Base-by-base conservation (phyloP, 2,113 vertebrate species). In the Zosterops hypoxanthus region DNA sequence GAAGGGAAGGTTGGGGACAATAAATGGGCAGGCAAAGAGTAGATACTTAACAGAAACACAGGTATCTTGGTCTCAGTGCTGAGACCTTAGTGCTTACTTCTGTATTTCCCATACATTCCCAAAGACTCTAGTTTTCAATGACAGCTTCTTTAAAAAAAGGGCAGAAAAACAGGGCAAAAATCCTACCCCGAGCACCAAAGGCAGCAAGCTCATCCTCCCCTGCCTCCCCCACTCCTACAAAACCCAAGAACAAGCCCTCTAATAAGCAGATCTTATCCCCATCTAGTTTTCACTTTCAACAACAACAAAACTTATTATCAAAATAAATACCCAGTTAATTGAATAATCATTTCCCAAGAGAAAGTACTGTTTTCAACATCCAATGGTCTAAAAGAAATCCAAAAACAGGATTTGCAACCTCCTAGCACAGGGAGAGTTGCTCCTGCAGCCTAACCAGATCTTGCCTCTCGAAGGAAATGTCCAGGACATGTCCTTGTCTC, bases 291-390 rank as follows among this genome's bases (percentile, higher is more conserved):
- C 42, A 52, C 47, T 93, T 88, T 85, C 70, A 76, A 56, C 66
- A 61, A 49, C 46, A 92, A 72, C 25, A 64, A 63, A 85, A 64
- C 12, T 61, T 89, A 78, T 18, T 90, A 80, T 29, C 13, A 69
- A 91, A 92, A 92, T 42, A 95, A 88, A 95, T 91, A 73, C 11
- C n/a, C 66, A 92, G 50, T 53, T 85, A 85, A 92, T 76, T 72
- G 57, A 94, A 85, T 72, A 91, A 71, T 52, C 31, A 69, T 69
- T 76, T 94, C 85, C 78, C 75, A 87, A 59, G 77, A 76, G 70
- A 86, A 91, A 86, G 39, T 34, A 64, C 24, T 59, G 39, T 71
- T 92, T 94, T 80, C 63, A 94, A 61, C 49, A 88, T 47, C 13
- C 66, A 64, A 21, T 12, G 31, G 49, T 71, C 61, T 21, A 73